Evolutionary conservation across 2,797 vertebrate species (phyloP).

Genomic region (Epinephelus malabaricus): DNA sequence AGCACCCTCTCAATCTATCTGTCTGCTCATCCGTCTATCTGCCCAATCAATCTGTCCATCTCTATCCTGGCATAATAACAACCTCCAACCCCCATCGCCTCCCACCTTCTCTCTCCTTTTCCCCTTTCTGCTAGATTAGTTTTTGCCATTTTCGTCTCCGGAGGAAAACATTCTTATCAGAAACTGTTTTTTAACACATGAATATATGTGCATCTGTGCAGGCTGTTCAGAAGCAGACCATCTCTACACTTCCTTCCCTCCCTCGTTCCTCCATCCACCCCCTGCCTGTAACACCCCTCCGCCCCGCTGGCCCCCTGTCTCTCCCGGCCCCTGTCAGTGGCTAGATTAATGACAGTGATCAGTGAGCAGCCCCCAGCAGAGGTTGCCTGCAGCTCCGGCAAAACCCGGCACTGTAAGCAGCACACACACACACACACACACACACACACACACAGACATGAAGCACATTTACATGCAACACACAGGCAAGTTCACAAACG

Average conservation of each 20-base stretch:
- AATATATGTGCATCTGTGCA: constrained; percentile 20
- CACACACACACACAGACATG: constrained; percentile 29
- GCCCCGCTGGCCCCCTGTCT: constrained; percentile 57
- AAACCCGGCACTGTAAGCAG: constrained; percentile 74
- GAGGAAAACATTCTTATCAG: constrained; percentile 21
- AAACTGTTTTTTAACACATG: constrained; percentile 1
- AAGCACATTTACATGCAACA: constrained; percentile 50
- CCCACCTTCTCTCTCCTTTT: constrained; percentile 18
- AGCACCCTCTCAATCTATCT: constrained; percentile 60
- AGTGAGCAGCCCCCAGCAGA: constrained; percentile 83
- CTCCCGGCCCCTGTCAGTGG: constrained; percentile 82
- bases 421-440: constrained; percentile 10
- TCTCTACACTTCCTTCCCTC: constrained; percentile 36
- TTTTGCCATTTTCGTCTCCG: constrained; percentile 23
- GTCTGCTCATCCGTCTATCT: constrained; percentile 58
- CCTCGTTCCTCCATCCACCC: constrained; percentile 43
- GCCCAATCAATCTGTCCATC: constrained; percentile 67
- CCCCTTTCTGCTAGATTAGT: constrained; percentile 43
- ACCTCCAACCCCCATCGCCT: constrained; percentile 16
- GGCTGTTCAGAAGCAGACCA: constrained; percentile 37
- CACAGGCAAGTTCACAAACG: constrained; percentile 38
- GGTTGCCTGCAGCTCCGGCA: constrained; percentile 81
- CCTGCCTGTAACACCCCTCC: constrained; percentile 50
- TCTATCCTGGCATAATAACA: constrained; percentile 57
- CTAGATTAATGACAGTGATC: constrained; percentile 90